Evolutionary conservation across 92 coral and sea anemone species (phyloP), one percentile per base, ranked within the genome.

Genomic region (Pocillopora grandis): DNA sequence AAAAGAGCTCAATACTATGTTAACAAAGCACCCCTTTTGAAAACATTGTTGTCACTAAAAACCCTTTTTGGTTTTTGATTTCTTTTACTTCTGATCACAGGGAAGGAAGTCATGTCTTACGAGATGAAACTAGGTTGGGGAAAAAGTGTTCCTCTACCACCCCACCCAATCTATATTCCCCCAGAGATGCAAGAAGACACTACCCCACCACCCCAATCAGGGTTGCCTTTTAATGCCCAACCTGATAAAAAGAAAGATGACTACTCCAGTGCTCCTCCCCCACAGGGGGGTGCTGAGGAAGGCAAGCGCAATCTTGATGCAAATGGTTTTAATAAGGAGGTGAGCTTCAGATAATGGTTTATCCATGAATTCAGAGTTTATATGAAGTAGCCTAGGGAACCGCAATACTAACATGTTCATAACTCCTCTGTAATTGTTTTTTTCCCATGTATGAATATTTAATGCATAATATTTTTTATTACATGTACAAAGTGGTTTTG

Each of bases 61-160:
- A 42, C 8, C 0, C 7, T 42, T 42, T 42, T 42, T 42, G 52
- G 8, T 42, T 3, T 42, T 2, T 42, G 52, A 42, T 42, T 3
- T 42, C 52, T 42, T 27, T 42, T 42, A 42, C 52, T 42, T 42
- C 10, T 72, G 69, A 77, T 61, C 62, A 37, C 86, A 96, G 99
- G 99, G 11, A 96, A 94, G 77, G 98, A 94, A 69, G 92, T 96
- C 84, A 91, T 91, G 98, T 95, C 95, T 14, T 96, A 83, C 83
- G 99, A 96, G 86, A 96, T 96, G 99, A 96, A 96, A 80, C 87
- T 96, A 57, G 99, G 99, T 18, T 96, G 99, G 99, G 99, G 99
- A 59, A 96, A 96, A 88, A 90, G 98, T 55, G 99, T 97, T 23
- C 99, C 99, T 23, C 89, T 97, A 76, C 99, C 99, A 27, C 99